Conservation (phyloP, 2,888 invertebrate genomes). For the Dryobota labecula region DNA sequence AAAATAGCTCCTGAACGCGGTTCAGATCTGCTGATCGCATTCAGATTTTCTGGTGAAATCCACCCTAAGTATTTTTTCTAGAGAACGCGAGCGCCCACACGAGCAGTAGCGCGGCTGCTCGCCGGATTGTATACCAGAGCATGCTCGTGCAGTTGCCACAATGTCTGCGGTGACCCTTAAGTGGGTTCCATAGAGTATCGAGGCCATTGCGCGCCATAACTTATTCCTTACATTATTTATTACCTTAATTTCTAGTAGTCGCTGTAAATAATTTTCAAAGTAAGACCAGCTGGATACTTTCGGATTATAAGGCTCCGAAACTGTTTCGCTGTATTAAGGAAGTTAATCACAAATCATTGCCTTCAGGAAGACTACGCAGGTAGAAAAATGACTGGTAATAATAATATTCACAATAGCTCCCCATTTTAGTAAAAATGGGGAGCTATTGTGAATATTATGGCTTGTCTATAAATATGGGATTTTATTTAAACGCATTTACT, state of each 20-base stretch:
- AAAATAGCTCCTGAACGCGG: too few species aligned
- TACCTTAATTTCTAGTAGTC: constrained; percentile 57
- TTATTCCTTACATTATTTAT: constrained; percentile 58
- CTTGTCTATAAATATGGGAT: not conserved
- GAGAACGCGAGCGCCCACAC: not conserved
- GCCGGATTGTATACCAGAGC: not conserved
- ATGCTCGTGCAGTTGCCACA: not conserved
- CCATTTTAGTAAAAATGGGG: not conserved
- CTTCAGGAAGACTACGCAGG: not conserved
- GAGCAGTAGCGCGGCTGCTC: too few species aligned
- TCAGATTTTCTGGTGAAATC: too few species aligned
- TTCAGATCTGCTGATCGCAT: too few species aligned
- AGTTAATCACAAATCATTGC: constrained; percentile 31
- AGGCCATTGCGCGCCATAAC: constrained; percentile 51
- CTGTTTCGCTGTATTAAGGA: constrained; percentile 28
- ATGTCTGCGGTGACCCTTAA: constrained; percentile 31
- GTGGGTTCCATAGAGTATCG: constrained; percentile 48
- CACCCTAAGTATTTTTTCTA: not conserved
- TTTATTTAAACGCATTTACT: not conserved
- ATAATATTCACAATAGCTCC: too few species aligned
- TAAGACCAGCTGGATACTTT: constrained; percentile 42
- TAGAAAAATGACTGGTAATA: not conserved
- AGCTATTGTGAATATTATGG: too few species aligned
- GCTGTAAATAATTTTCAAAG: constrained; percentile 48
- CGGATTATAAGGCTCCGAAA: constrained; percentile 37